Conservation (phyloP, 2,113 vertebrate species). For the Cyprinus carpio region DNA sequence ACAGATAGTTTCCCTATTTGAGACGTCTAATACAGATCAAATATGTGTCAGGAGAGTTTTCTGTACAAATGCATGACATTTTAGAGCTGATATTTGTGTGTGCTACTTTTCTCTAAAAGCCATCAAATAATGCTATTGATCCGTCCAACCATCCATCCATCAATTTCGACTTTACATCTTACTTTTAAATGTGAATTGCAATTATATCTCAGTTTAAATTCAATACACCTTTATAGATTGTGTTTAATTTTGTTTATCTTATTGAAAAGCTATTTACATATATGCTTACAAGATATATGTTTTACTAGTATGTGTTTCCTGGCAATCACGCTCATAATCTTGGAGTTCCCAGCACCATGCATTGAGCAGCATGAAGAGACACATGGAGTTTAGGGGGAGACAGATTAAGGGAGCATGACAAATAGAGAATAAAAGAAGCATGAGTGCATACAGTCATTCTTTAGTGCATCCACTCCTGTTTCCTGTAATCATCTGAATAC, state of each 20-base stretch:
- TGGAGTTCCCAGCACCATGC: background rate
- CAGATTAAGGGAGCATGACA: background rate
- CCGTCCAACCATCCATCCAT: background rate
- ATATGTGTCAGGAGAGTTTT: background rate
- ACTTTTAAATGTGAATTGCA: too few species aligned
- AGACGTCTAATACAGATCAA: background rate
- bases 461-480: background rate
- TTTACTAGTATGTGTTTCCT: background rate
- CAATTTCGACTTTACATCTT: too few species aligned
- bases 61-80: background rate
- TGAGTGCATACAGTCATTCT: background rate
- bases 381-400: too few species aligned
- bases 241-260: too few species aligned
- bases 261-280: too few species aligned
- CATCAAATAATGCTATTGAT: background rate
- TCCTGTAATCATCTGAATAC: slow-evolving; percentile 40
- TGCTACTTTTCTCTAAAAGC: too few species aligned
- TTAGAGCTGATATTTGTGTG: background rate
- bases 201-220: too few species aligned
- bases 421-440: background rate
- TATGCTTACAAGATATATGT: background rate
- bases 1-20: slow-evolving; percentile 11
- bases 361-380: background rate
- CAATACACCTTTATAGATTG: too few species aligned
- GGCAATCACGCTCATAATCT: background rate